Evolutionary conservation across 2,113 vertebrate species (phyloP), one percentile per base, ranked within the genome.

Genomic region (Tyto alba): DNA sequence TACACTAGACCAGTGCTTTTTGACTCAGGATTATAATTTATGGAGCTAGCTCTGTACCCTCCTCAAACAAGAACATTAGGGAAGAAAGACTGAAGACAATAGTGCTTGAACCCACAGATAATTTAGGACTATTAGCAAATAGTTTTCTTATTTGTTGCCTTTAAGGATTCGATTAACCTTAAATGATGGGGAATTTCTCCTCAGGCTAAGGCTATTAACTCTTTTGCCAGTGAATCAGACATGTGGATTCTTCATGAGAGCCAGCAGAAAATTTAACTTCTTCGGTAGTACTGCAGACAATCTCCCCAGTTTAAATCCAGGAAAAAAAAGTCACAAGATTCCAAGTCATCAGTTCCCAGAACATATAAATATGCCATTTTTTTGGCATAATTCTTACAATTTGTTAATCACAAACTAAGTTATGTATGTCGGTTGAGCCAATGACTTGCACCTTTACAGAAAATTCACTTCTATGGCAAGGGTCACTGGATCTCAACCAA

Each of bases 291-390:
- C 47, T 11, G 2, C 20, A 67, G 60, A 82, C 29, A 29, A 26
- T 3, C 47, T 52, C 32, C 26, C 9, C 9, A n/a, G 13, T 16
- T 45, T 40, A 76, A 78, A 74, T 4, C 17, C 52, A 36, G 22
- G 41, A 5, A 7, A 11, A 30, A 60, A 38, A 50, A 16, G 32
- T 21, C 55, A 47, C 13, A 32, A 11, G 66, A 76, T 59, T n/a
- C 47, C 32, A 59, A 20, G 45, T 9, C 27, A 84, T 14, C 45
- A 36, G 66, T 14, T 89, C 57, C 75, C 12, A 80, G 64, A 89
- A 59, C 1, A 9, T 17, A 88, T 13, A 88, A 83, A 67, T 15
- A 12, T 0, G 0, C 6, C 9, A 13, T 17, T 88, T 41, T 26
- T 64, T 56, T 63, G 38, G 69, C 41, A 8, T 13, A 64, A 76